phyloP scores from a whole-genome alignment of 1,140 invertebrate species.

The Ruditapes philippinarum region DNA sequence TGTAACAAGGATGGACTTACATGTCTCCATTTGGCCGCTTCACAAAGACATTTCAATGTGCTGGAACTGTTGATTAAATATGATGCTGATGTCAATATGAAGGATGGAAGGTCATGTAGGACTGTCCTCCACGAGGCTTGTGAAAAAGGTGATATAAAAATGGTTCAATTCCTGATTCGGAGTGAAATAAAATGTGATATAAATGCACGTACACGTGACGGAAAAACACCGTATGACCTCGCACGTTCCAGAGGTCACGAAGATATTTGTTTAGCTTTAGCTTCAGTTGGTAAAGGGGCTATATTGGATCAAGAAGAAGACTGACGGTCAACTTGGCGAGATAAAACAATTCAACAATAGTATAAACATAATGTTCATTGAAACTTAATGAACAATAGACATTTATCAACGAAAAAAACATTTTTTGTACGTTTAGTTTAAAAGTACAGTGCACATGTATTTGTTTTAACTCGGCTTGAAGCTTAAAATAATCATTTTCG shows the following conservation, averaged over 20 bases:
- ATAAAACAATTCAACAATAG: no score
- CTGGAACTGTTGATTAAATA: constrained; percentile 22
- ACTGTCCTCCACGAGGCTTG: constrained; percentile 78
- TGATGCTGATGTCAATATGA: constrained; percentile 24
- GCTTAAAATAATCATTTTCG: no score
- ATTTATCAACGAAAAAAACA: no score
- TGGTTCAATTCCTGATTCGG: constrained; percentile 65
- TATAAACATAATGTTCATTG: no score
- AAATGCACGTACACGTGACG: constrained; percentile 73
- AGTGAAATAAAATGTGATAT: constrained; percentile 59
- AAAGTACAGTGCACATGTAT: no score
- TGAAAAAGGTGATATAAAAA: constrained; percentile 64
- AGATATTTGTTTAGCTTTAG: constrained; percentile 60
- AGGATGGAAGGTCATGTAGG: constrained; percentile 75
- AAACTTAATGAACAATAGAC: no score
- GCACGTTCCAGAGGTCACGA: constrained; percentile 64
- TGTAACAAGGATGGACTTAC: constrained; percentile 32
- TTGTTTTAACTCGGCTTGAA: no score
- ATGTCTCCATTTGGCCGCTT: constrained; percentile 49
- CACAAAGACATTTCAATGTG: constrained; percentile 1
- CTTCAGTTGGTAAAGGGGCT: constrained; percentile 53
- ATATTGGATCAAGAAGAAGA: no score
- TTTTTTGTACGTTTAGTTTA: no score
- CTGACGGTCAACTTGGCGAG: no score
- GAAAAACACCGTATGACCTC: constrained; percentile 69